Evolutionary conservation across 2,888 invertebrate genomes (phyloP).

Genomic region (Drosophila kanekoi): DNA sequence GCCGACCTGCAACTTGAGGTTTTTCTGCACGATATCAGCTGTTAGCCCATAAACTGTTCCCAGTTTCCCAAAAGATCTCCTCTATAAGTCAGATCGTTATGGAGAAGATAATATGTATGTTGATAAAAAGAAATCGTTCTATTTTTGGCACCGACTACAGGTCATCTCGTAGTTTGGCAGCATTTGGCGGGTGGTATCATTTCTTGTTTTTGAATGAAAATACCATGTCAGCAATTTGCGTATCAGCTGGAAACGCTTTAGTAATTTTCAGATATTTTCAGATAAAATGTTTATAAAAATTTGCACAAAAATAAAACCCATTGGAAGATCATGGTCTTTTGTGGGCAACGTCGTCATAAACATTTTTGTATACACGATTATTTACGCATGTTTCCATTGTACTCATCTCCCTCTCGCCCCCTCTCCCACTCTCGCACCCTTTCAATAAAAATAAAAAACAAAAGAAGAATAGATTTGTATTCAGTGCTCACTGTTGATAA

Average conservation of each 20-base stretch:
- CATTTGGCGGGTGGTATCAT: not conserved
- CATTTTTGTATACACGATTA: constrained; percentile 40
- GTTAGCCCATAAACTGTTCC: too few species aligned
- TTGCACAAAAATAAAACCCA: constrained; percentile 49
- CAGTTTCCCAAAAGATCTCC: too few species aligned
- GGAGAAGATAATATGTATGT: not conserved
- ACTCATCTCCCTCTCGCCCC: not conserved
- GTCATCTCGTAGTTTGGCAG: constrained; percentile 1
- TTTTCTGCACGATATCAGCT: not conserved
- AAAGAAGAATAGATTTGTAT: constrained; percentile 42
- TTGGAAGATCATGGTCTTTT: constrained; percentile 39
- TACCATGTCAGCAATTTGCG: constrained; percentile 52
- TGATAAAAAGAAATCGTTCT: not conserved
- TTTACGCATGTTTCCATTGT: constrained; percentile 47
- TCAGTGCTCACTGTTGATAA: constrained; percentile 57
- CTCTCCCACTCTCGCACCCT: too few species aligned
- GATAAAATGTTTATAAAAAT: constrained; percentile 46
- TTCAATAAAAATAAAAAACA: constrained; percentile 26
- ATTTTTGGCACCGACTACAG: not conserved
- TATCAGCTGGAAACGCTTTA: constrained; percentile 53
- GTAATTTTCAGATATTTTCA: constrained; percentile 50
- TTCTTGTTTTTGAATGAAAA: constrained; percentile 57
- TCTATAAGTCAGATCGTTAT: not conserved
- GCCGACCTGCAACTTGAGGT: not conserved
- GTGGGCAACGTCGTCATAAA: constrained; percentile 42